Evolutionary conservation across 2,888 invertebrate genomes (phyloP), one percentile per base, ranked within the genome.

Genomic region (Thereva nobilitata): DNA sequence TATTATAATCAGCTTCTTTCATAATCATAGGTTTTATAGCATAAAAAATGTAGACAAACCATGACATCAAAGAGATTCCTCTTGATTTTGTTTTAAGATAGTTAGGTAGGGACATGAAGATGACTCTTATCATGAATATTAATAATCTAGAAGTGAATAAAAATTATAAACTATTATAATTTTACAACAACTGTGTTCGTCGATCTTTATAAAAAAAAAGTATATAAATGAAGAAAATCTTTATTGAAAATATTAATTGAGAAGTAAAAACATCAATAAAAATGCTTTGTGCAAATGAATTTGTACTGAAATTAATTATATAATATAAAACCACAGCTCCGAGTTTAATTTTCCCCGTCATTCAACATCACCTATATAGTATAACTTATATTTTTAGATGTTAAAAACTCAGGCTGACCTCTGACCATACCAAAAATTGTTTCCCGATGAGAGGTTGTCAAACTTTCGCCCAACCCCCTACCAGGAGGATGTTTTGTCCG

Each of bases 41-140:
- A 50, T 50, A 40, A 41, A 49, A 50, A 61, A 50, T 49, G 50
- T 59, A 59, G 47, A 59, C 44, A 49, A 49, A 59, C 41, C 40
- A 23, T 49, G 59, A 59, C 59, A 55, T 41, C 47, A 61, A 50
- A 34, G 49, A 47, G 47, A 23, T 35, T 23, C 38, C 23, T 50
- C 50, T 50, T 40, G 49, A 23, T 50, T 61, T 61, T 34, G 41
- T 61, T 67, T 52, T 68, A 68, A 67, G 64, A 35, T 65, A 64
- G 70, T 71, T 70, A 73, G 72, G 67, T 54, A 59, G 44, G 67
- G 44, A 69, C 49, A 69, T 23, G 23, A 23, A 23, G 23, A 23
- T 23, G 23, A 23, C 23, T 23, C 23, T 23, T 57, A 61, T 35
- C 49, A 61, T 40, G 49, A 50, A 61, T 61, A 59, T 47, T 35